Base-by-base conservation (phyloP, 2,797 vertebrate genomes). In the Prunella strophiata region DNA sequence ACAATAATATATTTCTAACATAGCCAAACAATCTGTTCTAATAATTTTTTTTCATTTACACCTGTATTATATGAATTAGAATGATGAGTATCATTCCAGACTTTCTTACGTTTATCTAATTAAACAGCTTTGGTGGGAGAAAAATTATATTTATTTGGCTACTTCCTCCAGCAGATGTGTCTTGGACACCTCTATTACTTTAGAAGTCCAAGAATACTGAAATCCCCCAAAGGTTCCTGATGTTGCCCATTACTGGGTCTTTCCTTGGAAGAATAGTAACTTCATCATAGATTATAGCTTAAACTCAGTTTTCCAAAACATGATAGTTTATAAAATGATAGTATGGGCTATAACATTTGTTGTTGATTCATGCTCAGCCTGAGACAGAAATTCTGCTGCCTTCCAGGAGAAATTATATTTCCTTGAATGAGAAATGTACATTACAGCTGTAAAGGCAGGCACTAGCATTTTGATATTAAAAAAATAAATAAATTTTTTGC, bases 291-390 rank as follows among this genome's bases (percentile, higher is more conserved):
- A 97, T 97, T 95, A 93, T 85, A 97, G 30, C n/a, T 97, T 97
- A 96, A 92, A 97, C 88, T 96, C 93, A 95, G 89, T 97, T 97
- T 97, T 96, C 95, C 79, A 94, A 92, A 96, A 92, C 54, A 85
- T 85, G 61, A 92, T 96, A 96, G 94, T 98, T 98, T 98, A 98
- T 98, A 98, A 98, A 98, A 98, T 98, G 96, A 97, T 96, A 94
- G 94, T 94, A 96, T 92, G 77, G 88, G 75, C 61, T 93, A 62
- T 92, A 96, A 91, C 79, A 96, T 97, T 97, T 98, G 91, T 93
- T 93, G 88, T 93, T 98, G 97, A 98, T 98, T 98, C 97, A 98
- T 97, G 57, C 91, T 94, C 89, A 97, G 96, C 97, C 97, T 89
- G 81, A 97, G 96, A 97, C 93, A 92, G 71, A 84, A 96, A 96